Base-by-base conservation (phyloP, 2,113 vertebrate genomes). In the Taxidea taxus region DNA sequence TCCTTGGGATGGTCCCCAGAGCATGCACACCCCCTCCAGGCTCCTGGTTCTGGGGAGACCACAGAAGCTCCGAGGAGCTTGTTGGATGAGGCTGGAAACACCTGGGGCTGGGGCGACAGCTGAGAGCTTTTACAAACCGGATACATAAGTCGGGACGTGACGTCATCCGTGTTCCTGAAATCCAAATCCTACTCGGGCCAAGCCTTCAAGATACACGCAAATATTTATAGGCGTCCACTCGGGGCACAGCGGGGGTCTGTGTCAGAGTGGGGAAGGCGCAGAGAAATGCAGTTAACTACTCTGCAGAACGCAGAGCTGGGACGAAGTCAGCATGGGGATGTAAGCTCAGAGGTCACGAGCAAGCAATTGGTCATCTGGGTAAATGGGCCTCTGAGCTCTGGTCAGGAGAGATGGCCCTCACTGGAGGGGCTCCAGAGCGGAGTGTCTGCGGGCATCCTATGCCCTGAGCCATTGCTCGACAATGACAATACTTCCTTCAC, bases 151-250 rank as follows among this genome's bases (percentile, higher is more conserved):
- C 0, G 1, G 42, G 64, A 60, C 15, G 16, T 84, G 91, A 90
- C 8, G 0, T 90, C 87, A 70, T 91, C 25, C 51, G 89, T 34
- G 58, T 96, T 74, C 72, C 78, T n/a, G 64, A 4, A 4, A 15
- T 91, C 82, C 83, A 96, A 93, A 91, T n/a, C 70, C 64, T 87
- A 11, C 68, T 49, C 27, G 10, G 7, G 44, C 95, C 93, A 91
- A 80, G 47, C 29, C 20, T 64, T 64, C 42, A 39, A 80, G 87
- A 39, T 1, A 23, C 42, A n/a, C 34, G 58, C 74, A 91, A 56
- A 93, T 90, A 87, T 95, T 89, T 92, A 78, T 31, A 78, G 64
- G 82, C 75, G 18, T 62, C 75, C 25, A 42, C 29, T 87, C 58
- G 18, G 10, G 60, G 16, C 5, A 5, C 0, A 34, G 18, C 11